These are phyloP conservation scores for Buceros bicornis DNA, from an alignment of 2,797 vertebrate genomes.

Conservation along the genomic window DNA sequence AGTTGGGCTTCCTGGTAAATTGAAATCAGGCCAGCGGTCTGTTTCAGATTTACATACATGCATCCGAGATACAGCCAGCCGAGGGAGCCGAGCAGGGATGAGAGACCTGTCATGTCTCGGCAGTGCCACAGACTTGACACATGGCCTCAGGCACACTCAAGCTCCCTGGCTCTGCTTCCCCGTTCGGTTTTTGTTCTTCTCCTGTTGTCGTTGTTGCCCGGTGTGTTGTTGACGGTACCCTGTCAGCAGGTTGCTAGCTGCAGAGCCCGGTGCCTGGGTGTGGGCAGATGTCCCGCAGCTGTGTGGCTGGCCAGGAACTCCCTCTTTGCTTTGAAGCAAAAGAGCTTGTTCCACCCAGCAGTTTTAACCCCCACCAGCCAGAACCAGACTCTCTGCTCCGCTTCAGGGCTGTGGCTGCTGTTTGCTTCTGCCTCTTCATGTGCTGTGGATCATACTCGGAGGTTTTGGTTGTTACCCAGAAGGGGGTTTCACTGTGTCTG, in stretches of 20 bases:
- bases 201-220: not conserved
- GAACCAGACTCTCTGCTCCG: not conserved
- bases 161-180: not conserved
- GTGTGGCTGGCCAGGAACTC: not conserved
- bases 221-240: not conserved
- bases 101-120: not conserved
- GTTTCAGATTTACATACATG: not conserved
- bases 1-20: not conserved
- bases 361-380: not conserved
- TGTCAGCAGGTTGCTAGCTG: not conserved
- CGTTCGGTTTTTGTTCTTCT: not conserved
- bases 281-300: slow-evolving; percentile 27
- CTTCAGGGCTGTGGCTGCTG: not conserved
- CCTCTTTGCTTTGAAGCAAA: slow-evolving; percentile 20
- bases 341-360: not conserved
- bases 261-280: fast-evolving
- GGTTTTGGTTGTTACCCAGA: not conserved
- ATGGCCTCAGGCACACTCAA: not conserved
- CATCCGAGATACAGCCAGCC: not conserved
- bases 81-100: not conserved
- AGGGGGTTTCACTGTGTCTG: not conserved
- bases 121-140: not conserved
- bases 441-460: not conserved
- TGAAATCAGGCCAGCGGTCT: not conserved
- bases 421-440: not conserved